These are phyloP conservation scores for Protonibea diacanthus DNA, from an alignment of 2,797 vertebrate genomes.

Conservation along the genomic window DNA sequence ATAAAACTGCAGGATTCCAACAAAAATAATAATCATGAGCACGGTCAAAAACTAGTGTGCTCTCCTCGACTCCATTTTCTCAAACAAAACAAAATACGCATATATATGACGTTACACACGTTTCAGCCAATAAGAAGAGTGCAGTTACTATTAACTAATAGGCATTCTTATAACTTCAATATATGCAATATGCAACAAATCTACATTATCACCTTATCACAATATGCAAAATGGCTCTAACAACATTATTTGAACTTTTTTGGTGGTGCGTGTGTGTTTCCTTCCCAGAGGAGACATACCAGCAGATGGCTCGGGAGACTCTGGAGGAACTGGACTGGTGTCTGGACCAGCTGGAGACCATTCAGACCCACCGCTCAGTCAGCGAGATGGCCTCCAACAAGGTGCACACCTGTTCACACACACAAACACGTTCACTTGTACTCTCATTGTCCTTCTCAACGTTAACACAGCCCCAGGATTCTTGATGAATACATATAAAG, in stretches of 20 bases:
- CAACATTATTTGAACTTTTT: not conserved
- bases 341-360: slow-evolving; percentile 90
- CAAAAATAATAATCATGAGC: no score
- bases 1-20: no score
- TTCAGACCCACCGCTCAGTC: slow-evolving; percentile 90
- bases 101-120: no score
- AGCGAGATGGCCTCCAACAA: slow-evolving; percentile 91
- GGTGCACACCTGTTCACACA: slow-evolving; percentile 71
- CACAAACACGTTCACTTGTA: slow-evolving; percentile 26
- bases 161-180: no score
- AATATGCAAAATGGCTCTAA: no score
- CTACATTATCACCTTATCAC: no score
- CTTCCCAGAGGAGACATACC: slow-evolving; percentile 88
- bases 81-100: no score
- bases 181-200: no score
- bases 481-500: slow-evolving; percentile 1
- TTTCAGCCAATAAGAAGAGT: no score
- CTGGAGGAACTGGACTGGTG: slow-evolving; percentile 92
- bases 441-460: not conserved
- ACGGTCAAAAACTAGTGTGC: no score
- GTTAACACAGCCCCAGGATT: not conserved
- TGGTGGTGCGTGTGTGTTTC: slow-evolving; percentile 42
- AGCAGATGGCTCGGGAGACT: slow-evolving; percentile 91
- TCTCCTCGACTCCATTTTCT: no score
- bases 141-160: no score